These are phyloP conservation scores for Acrocera orbiculus DNA, from an alignment of 2,888 invertebrate species.

Conservation along the genomic window DNA sequence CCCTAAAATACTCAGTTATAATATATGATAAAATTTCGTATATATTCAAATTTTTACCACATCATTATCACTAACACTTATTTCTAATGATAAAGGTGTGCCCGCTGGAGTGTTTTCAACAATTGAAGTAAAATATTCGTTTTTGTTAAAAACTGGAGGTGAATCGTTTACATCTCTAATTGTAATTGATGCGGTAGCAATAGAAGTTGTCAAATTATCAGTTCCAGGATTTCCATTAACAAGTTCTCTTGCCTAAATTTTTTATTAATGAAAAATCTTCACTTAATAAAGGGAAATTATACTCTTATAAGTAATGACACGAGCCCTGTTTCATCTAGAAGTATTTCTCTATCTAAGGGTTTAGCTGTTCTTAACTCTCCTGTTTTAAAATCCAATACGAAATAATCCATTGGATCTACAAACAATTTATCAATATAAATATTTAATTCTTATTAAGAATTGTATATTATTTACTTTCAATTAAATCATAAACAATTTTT, in stretches of 20 bases:
- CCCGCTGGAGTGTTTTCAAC: constrained; percentile 69
- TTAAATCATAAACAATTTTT: constrained; percentile 55
- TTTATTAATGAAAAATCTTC: neutral
- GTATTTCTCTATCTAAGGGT: constrained; percentile 67
- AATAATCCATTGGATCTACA: constrained; percentile 74
- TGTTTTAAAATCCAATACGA: constrained; percentile 55
- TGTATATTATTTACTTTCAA: constrained; percentile 45
- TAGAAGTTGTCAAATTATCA: constrained; percentile 48
- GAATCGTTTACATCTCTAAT: constrained; percentile 82
- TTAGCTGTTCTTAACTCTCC: constrained; percentile 72
- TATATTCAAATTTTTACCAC: constrained; percentile 35
- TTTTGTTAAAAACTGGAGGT: constrained; percentile 63
- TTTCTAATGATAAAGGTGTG: constrained; percentile 65
- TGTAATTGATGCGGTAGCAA: constrained; percentile 60
- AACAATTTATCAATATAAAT: constrained; percentile 1
- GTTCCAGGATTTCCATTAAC: constrained; percentile 51
- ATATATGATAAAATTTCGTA: neutral
- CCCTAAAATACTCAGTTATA: constrained; percentile 41
- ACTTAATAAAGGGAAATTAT: no score
- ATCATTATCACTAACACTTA: constrained; percentile 74
- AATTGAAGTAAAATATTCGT: constrained; percentile 63
- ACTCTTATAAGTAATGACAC: constrained; percentile 58
- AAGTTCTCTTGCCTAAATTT: constrained; percentile 53
- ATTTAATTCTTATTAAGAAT: neutral
- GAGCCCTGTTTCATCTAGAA: constrained; percentile 61